A percentile compares a stretch with the other conserved stretches of the same genome.
These are phyloP conservation scores for Corythaixoides concolor DNA, from an alignment of 2,113 vertebrate genomes.

Conservation along the genomic window DNA sequence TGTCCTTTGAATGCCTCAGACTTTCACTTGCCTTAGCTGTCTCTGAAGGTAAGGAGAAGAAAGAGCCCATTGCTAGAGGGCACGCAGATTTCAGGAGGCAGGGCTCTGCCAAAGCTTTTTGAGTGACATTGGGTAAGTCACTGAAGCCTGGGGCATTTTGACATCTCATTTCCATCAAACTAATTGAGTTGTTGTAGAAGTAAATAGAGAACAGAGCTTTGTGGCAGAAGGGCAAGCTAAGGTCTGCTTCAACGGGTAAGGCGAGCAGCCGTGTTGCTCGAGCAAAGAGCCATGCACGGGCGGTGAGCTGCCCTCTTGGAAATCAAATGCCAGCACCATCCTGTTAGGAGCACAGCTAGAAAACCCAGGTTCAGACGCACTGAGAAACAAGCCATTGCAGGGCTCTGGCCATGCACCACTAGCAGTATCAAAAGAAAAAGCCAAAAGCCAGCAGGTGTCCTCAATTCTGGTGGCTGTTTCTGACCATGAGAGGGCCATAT, in stretches of 20 bases:
- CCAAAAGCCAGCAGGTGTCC: background rate
- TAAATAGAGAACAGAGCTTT: slow-evolving; percentile 21
- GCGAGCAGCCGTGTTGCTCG: background rate
- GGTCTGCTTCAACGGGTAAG: background rate
- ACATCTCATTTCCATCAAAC: slow-evolving; percentile 54
- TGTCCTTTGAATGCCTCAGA: background rate
- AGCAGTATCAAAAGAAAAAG: background rate
- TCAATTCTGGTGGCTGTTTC: background rate
- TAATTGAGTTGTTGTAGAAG: slow-evolving; percentile 54
- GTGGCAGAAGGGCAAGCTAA: background rate
- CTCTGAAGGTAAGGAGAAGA: background rate
- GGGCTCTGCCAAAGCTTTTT: slow-evolving; percentile 9
- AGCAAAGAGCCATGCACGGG: accelerated
- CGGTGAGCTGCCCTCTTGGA: background rate
- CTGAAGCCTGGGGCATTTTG: slow-evolving; percentile 35
- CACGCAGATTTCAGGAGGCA: background rate
- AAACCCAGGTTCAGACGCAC: background rate
- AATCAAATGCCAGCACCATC: background rate
- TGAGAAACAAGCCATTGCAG: background rate
- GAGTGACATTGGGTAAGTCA: slow-evolving; percentile 9
- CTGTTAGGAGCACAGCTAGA: background rate
- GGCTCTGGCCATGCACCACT: background rate
- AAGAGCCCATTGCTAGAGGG: background rate
- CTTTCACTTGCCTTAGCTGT: background rate
- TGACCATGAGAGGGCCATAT: background rate